Base-by-base conservation (phyloP, 1,140 invertebrate genomes). In the Cyclina sinensis region DNA sequence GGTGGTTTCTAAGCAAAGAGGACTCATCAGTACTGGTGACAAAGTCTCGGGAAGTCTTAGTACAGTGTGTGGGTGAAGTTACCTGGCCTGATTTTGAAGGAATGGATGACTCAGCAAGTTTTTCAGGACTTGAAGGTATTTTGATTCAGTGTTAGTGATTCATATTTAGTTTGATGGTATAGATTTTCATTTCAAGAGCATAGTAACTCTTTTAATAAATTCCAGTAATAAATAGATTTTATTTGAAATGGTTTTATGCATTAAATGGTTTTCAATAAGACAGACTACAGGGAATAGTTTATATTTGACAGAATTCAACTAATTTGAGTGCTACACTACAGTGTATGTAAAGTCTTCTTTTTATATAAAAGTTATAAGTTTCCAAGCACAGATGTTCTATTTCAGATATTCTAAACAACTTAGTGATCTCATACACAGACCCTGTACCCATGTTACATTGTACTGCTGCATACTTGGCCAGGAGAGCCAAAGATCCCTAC, bases 1-100 rank as follows among this genome's bases (percentile, higher is more conserved):
- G 88, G 35, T 95, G 95, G 95, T 95, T 96, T 89, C 43, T 95
- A 0, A 93, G 93, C 59, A 83, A 91, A 35, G n/a, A 37, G 3
- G 89, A 90, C 21, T 91, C 93, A 39, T 39, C 86, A n/a, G 48
- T 35, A 7, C 68, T 94, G 30, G 59, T 59, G 11, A 39, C 43
- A 9, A 78, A 90, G 21, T 78, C 76, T 24, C 59, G 39, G 27
- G 54, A 85, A 14, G 30, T 89, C 35, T 88, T 92, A 39, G 12
- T 37, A 62, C 80, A 90, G 24, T 93, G 91, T 83, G 27, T 90
- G 18, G 68, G 80, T 70, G 74, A 89, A 30, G 57, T 91, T 24
- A 11, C 18, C 0, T 70, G 30, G 30, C 35, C 32, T 18, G 65
- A 70, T 39, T 32, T 27, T 24, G 57, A 21, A 4, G 5, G 14